A percentile compares a stretch with the other conserved stretches of the same genome.
Evolutionary conservation across 2,113 vertebrate species (phyloP).

Genomic region (Mobula birostris): DNA sequence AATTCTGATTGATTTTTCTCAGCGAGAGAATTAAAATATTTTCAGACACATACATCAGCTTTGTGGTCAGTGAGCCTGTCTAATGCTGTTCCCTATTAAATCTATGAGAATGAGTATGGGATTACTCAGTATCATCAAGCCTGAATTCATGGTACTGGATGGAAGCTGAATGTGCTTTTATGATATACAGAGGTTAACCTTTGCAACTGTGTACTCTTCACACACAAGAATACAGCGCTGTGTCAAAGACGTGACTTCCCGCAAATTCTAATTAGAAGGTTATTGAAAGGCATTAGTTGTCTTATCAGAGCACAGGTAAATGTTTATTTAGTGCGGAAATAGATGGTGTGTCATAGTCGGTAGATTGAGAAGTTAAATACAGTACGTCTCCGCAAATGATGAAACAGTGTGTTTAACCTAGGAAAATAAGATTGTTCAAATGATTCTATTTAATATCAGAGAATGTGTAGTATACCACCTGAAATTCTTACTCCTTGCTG

Average conservation of each 20-base stretch:
- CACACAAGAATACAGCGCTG: neutral
- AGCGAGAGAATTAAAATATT: constrained; percentile 24
- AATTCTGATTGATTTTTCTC: constrained; percentile 23
- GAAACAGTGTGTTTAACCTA: neutral
- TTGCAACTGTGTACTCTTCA: too few species aligned
- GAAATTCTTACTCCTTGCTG: too few species aligned
- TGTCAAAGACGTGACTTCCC: neutral
- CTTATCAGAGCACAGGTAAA: neutral
- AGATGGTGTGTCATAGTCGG: neutral
- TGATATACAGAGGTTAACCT: neutral
- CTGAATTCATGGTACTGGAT: neutral
- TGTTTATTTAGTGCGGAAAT: neutral
- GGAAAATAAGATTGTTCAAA: neutral
- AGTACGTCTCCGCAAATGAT: neutral
- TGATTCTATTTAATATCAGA: too few species aligned
- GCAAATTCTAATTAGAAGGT: neutral
- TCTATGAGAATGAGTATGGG: neutral
- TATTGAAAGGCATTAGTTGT: neutral
- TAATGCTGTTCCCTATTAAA: neutral
- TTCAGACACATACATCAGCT: neutral
- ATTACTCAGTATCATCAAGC: neutral
- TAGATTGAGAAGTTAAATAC: neutral
- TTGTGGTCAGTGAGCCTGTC: neutral
- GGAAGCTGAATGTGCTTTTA: neutral
- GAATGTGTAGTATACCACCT: too few species aligned